Base-by-base conservation (phyloP, 2,113 vertebrate species). In the Ovibos moschatus region DNA sequence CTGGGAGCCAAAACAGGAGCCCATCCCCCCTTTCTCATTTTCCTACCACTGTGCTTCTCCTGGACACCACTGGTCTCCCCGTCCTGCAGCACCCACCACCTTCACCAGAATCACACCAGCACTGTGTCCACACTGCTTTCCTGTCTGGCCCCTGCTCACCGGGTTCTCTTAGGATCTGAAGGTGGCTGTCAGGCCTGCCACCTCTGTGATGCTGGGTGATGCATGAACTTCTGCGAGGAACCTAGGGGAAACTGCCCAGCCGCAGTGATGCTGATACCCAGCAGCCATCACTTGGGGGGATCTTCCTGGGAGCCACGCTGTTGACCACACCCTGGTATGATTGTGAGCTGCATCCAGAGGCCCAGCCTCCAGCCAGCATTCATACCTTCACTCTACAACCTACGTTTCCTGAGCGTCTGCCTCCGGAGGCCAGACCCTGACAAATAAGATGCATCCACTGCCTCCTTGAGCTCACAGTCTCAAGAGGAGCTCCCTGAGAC, bases 1-100 rank as follows among this genome's bases (percentile, higher is more conserved):
- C 58, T 5, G 17, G 28, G 71, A 74, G 50, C 50, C n/a, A 0
- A 2, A 2, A 25, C 21, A 83, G 81, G 7, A 55, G 21, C 81
- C n/a, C 7, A 15, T 14, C n/a, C 19, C 33, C 67, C 0, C 43
- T 17, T 28, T 51, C 71, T 51, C 3, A 0, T 43, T 23, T 64
- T 28, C 67, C 83, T 55, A 3, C 12, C 11, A 15, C 5, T 3
- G 30, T 28, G 17, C 4, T 58, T 12, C 36, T 64, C 36, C 28
- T 2, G 13, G 55, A 1, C 2, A 3, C 60, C 3, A 2, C 7
- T 7, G 1, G 1, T 43, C 30, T 17, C 9, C 45, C 13, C 0
- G 0, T 25, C 40, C 47, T 10, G 36, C 30, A 1, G 36, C 53
- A 82, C 33, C 17, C 10, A 25, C 16, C 14, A 2, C 53, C n/a